Conservation (phyloP, 1,140 invertebrate genomes). For the Sitobion miscanthi region DNA sequence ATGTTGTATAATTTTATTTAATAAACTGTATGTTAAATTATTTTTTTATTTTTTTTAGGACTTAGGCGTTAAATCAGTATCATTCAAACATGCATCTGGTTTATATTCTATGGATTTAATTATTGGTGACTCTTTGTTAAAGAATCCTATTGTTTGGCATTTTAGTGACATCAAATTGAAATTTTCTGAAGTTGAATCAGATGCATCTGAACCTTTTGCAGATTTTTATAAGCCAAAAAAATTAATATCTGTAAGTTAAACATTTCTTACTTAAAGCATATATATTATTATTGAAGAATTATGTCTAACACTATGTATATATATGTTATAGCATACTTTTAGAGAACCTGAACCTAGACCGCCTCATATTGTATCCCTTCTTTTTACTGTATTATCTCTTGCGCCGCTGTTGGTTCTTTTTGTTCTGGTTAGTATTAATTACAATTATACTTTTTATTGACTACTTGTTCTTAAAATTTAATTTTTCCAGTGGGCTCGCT, state of each 20-base stretch:
- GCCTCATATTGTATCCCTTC: slow-evolving; percentile 82
- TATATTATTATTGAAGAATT: slow-evolving; percentile 57
- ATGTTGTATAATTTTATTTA: slow-evolving; percentile 60
- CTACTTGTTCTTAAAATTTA: slow-evolving; percentile 16
- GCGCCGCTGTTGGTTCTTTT: slow-evolving; percentile 85
- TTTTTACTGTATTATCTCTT: slow-evolving; percentile 85
- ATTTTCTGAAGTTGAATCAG: slow-evolving; percentile 66
- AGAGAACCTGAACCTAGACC: slow-evolving; percentile 90
- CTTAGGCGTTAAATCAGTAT: slow-evolving; percentile 78
- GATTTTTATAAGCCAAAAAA: slow-evolving; percentile 70
- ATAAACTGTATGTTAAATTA: not conserved
- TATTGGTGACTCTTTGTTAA: slow-evolving; percentile 87
- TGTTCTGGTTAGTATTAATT: slow-evolving; percentile 68
- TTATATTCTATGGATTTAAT: slow-evolving; percentile 84
- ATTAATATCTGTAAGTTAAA: slow-evolving; percentile 77
- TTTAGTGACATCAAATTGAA: slow-evolving; percentile 79
- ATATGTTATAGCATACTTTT: slow-evolving; percentile 78
- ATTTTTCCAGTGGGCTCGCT: slow-evolving; percentile 77
- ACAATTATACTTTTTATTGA: not conserved
- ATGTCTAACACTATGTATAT: slow-evolving; percentile 24
- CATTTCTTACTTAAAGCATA: slow-evolving; percentile 61
- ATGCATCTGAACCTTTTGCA: slow-evolving; percentile 61
- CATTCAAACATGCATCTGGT: slow-evolving; percentile 80
- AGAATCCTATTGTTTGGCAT: slow-evolving; percentile 88
- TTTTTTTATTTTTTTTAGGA: slow-evolving; percentile 68